Percentiles rank a stretch among this genome's conserved stretches.
Evolutionary conservation across 2,113 vertebrate genomes (phyloP).

Genomic region (Ageneiosus marmoratus): DNA sequence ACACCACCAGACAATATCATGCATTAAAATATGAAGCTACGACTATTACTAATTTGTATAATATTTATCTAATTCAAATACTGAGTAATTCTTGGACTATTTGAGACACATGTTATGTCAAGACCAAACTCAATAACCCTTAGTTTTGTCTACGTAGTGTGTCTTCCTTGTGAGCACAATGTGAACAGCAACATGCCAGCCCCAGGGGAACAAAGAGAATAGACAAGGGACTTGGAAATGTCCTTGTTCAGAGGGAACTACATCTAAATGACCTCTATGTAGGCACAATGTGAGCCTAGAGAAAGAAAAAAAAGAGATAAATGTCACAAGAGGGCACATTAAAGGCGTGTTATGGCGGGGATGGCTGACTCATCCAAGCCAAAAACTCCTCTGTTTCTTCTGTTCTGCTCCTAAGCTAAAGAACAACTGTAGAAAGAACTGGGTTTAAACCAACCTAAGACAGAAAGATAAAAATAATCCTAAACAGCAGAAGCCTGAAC

Average conservation of each 20-base stretch:
- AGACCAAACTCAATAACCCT: background rate
- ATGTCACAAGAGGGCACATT: background rate
- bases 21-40: background rate
- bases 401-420: background rate
- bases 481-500: background rate
- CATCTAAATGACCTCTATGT: slow-evolving; percentile 45
- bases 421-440: background rate
- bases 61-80: background rate
- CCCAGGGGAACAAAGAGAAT: slow-evolving; percentile 13
- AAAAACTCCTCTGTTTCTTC: background rate
- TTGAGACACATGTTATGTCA: background rate
- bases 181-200: background rate
- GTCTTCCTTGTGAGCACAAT: background rate
- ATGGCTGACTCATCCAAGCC: background rate
- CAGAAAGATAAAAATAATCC: slow-evolving; percentile 14
- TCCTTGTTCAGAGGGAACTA: slow-evolving; percentile 26
- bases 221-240: slow-evolving; percentile 10
- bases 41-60: background rate
- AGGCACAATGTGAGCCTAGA: slow-evolving; percentile 6
- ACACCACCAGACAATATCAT: background rate
- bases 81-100: background rate
- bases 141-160: background rate
- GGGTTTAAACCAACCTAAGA: background rate
- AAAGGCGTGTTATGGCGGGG: slow-evolving; percentile 22
- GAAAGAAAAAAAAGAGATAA: background rate